phyloP scores from a whole-genome alignment of 2,797 vertebrate genomes.

The Falco columbarius region DNA sequence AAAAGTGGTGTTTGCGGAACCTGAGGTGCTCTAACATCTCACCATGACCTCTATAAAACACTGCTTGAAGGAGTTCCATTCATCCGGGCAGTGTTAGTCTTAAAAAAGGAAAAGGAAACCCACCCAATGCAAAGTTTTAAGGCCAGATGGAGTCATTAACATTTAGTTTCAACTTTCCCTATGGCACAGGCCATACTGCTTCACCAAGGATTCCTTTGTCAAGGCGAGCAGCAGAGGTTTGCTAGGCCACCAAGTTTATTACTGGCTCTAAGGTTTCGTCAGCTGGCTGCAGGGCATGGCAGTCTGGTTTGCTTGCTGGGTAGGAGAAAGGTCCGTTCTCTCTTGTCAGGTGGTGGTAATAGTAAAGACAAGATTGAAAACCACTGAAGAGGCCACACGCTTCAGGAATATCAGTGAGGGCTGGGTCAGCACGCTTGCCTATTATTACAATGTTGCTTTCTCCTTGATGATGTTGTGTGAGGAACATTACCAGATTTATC shows the following conservation, averaged over 20 bases:
- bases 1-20: neutral
- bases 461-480: neutral
- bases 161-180: neutral
- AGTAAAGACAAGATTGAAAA: neutral
- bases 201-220: neutral
- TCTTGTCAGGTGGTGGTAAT: neutral
- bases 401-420: neutral
- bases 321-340: neutral
- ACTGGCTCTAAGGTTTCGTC: neutral
- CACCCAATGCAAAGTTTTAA: neutral
- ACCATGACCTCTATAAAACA: neutral
- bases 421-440: neutral
- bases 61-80: neutral
- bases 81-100: neutral
- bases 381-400: neutral
- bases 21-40: neutral
- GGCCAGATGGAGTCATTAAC: neutral
- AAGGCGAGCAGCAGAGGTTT: neutral
- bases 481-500: neutral
- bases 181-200: neutral
- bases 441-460: rapidly evolving
- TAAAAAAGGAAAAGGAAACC: neutral
- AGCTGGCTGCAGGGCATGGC: neutral
- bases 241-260: neutral
- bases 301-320: neutral